Base-by-base conservation (phyloP, 2,797 vertebrate species). In the Anas acuta region DNA sequence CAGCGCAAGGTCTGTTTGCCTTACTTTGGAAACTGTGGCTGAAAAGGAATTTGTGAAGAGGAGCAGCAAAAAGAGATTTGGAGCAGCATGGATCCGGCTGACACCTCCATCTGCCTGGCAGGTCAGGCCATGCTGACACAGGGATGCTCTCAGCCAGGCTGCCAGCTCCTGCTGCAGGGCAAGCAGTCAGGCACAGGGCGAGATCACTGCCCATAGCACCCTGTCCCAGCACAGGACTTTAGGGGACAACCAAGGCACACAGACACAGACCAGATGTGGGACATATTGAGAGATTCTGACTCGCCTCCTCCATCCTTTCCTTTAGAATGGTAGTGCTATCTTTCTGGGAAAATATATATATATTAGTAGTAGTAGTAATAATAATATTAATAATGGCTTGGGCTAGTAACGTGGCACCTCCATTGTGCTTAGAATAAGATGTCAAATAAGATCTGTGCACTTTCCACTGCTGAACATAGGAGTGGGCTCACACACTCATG, bases 1-100 rank as follows among this genome's bases (percentile, higher is more conserved):
- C 95, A 89, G 95, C 0, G 0, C 71, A 58, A 88, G 60, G 32
- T 69, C 91, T 96, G 84, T 80, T 92, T 93, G 91, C 91, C 89
- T 96, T 93, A 22, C 85, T 79, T 84, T 86, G 79, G 89, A 84
- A 92, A 84, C 30, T 20, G 47, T 1, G n/a, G 23, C 76, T 71
- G 64, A 65, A 77, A 89, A 84, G 60, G 73, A 73, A 47, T 60
- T 11, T 74, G 39, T 80, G 85, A 91, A 94, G 60, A 32, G 57
- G 25, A 90, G 56, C 0, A 35, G 58, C 15, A 53, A 70, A 86
- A 83, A 79, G 60, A 37, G 25, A 72, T 94, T 88, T 70, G 57
- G 56, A 80, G 64, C 51, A 81, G 58, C 39, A 67, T 17, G 41
- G 45, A 54, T 33, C 32, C n/a, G 8, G 65, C 25, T 73, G 84